These are phyloP conservation scores for Hucho hucho DNA, from an alignment of 2,113 vertebrate genomes.

Conservation along the genomic window DNA sequence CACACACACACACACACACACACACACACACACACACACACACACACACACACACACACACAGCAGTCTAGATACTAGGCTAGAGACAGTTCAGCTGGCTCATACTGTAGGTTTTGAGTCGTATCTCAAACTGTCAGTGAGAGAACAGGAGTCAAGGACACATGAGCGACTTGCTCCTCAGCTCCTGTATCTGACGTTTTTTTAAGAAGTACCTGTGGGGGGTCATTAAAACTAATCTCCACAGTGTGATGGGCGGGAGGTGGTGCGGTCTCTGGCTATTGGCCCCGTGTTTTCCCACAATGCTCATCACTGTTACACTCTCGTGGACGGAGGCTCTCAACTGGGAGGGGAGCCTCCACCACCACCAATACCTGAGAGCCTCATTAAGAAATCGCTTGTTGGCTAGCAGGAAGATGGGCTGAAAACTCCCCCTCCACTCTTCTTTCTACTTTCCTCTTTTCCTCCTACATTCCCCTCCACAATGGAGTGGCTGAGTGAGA, in stretches of 20 bases:
- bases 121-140: conserved; percentile 7
- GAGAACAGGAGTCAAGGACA: conserved; percentile 56
- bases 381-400: conserved; percentile 86
- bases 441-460: conserved; percentile 13
- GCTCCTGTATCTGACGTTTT: too few relatives aligned
- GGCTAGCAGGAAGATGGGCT: conserved; percentile 77
- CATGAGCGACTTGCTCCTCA: background rate
- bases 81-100: too few relatives aligned
- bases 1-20: too few relatives aligned
- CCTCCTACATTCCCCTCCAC: conserved; percentile 59
- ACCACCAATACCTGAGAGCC: conserved; percentile 85
- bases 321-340: conserved; percentile 80
- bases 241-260: conserved; percentile 16
- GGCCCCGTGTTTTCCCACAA: conserved; percentile 75
- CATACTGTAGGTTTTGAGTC: conserved; percentile 33
- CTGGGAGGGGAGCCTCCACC: conserved; percentile 42
- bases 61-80: too few relatives aligned
- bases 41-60: too few relatives aligned
- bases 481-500: conserved; percentile 82
- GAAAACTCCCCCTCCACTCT: conserved; percentile 71
- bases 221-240: conserved; percentile 81
- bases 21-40: too few relatives aligned
- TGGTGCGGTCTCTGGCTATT: conserved; percentile 52
- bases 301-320: conserved; percentile 82
- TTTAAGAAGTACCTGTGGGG: conserved; percentile 36